Conservation (phyloP, 2,888 invertebrate genomes). For the Trypoxylon attenuatum region DNA sequence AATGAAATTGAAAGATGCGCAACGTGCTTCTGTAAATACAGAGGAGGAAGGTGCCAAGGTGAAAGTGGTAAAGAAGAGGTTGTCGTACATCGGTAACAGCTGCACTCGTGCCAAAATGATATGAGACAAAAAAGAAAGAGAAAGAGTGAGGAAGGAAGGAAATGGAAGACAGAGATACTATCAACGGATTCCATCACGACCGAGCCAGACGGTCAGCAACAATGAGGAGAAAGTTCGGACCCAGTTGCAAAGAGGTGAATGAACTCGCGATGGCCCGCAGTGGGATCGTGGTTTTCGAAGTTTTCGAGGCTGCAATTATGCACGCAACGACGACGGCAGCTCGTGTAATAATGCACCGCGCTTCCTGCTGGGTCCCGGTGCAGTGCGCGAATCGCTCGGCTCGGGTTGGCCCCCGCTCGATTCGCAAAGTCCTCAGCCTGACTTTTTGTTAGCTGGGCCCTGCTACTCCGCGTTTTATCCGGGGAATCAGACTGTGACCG, state of each 20-base stretch:
- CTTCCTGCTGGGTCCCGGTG: conserved; percentile 24
- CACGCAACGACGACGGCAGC: conserved; percentile 33
- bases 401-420: conserved; percentile 6
- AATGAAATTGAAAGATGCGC: too few relatives aligned
- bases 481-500: conserved; percentile 57
- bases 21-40: too few relatives aligned
- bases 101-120: conserved; percentile 15
- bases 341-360: conserved; percentile 26
- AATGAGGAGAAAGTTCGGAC: conserved; percentile 47
- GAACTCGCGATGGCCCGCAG: conserved; percentile 15
- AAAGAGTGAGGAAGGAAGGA: conserved; percentile 7
- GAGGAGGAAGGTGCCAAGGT: neutral
- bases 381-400: neutral
- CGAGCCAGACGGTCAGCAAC: conserved; percentile 15
- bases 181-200: conserved; percentile 23
- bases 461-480: conserved; percentile 14
- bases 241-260: conserved; percentile 34
- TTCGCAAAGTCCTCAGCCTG: conserved; percentile 2
- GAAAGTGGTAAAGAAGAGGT: conserved; percentile 32
- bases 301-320: conserved; percentile 46
- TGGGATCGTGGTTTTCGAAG: conserved; percentile 9
- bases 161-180: conserved; percentile 26
- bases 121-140: conserved; percentile 1
- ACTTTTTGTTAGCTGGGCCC: conserved; percentile 11
- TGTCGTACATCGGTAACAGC: conserved; percentile 35